phyloP scores from a whole-genome alignment of 2,888 invertebrate species.

The Pollenia labialis region DNA sequence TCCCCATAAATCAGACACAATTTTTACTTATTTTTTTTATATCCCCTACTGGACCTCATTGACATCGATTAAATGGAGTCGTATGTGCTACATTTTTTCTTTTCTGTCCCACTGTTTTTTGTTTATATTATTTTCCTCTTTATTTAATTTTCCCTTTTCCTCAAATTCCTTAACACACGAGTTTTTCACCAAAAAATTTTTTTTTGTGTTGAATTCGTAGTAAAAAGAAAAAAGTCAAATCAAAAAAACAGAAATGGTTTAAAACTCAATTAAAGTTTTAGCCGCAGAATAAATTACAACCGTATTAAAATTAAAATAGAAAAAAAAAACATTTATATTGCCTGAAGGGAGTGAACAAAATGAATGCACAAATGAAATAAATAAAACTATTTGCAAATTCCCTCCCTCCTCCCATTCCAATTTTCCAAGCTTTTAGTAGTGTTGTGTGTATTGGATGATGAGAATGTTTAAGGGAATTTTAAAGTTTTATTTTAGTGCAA shows the following conservation, averaged over 20 bases:
- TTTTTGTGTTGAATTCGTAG: slow-evolving; percentile 39
- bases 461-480: neutral
- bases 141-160: neutral
- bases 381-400: slow-evolving; percentile 54
- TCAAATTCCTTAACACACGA: neutral
- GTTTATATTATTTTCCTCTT: neutral
- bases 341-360: slow-evolving; percentile 59
- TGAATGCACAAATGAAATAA: slow-evolving; percentile 50
- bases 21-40: too few species aligned
- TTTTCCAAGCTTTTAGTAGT: neutral
- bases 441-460: neutral
- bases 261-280: slow-evolving; percentile 77
- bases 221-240: slow-evolving; percentile 9
- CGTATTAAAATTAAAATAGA: slow-evolving; percentile 63
- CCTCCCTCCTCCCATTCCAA: slow-evolving; percentile 10
- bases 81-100: too few species aligned
- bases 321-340: slow-evolving; percentile 12
- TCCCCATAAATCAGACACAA: too few species aligned
- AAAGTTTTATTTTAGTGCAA: slow-evolving; percentile 35
- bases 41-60: too few species aligned
- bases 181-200: slow-evolving; percentile 27
- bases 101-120: too few species aligned
- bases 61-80: too few species aligned
- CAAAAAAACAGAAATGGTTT: slow-evolving; percentile 68
- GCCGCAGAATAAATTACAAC: slow-evolving; percentile 76